Conservation (phyloP, 1,140 invertebrate species). For the Lordiphosa clarofinis region DNA sequence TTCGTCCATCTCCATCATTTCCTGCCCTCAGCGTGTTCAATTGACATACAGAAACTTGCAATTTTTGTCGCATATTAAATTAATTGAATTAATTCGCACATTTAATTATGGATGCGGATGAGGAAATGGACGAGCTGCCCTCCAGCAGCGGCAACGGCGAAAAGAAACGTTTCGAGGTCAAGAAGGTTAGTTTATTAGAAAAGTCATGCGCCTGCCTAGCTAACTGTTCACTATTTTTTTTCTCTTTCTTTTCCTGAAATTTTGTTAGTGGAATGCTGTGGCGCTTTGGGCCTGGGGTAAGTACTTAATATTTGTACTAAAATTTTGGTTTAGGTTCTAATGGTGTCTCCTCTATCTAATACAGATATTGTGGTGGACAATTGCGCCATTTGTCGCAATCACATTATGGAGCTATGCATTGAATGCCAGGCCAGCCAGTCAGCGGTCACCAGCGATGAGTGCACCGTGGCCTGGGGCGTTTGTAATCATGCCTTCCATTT, state of each 20-base stretch:
- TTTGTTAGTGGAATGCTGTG: slow-evolving; percentile 93
- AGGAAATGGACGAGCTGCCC: slow-evolving; percentile 82
- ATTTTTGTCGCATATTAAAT: no score
- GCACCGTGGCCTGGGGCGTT: slow-evolving; percentile 99
- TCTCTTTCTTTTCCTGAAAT: neutral
- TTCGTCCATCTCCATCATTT: no score
- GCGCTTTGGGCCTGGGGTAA: slow-evolving; percentile 98
- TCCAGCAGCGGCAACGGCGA: slow-evolving; percentile 92
- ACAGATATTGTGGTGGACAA: slow-evolving; percentile 99
- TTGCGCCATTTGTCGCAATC: slow-evolving; percentile 99
- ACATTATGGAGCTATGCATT: slow-evolving; percentile 99
- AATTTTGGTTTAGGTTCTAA: no score
- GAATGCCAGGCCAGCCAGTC: slow-evolving; percentile 99
- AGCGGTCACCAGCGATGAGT: slow-evolving; percentile 98
- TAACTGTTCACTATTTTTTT: slow-evolving; percentile 4
- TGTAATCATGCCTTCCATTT: slow-evolving; percentile 99
- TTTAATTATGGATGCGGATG: slow-evolving; percentile 90
- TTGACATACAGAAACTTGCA: no score
- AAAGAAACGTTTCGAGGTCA: slow-evolving; percentile 97
- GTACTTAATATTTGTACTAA: slow-evolving; percentile 20
- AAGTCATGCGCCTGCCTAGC: slow-evolving; percentile 18
- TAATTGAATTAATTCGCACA: neutral
- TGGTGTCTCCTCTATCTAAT: slow-evolving; percentile 27
- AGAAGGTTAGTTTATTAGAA: slow-evolving; percentile 86
- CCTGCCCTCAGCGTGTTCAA: no score